Evolutionary conservation across 2,888 invertebrate species (phyloP).

Genomic region (Aquatica leii): DNA sequence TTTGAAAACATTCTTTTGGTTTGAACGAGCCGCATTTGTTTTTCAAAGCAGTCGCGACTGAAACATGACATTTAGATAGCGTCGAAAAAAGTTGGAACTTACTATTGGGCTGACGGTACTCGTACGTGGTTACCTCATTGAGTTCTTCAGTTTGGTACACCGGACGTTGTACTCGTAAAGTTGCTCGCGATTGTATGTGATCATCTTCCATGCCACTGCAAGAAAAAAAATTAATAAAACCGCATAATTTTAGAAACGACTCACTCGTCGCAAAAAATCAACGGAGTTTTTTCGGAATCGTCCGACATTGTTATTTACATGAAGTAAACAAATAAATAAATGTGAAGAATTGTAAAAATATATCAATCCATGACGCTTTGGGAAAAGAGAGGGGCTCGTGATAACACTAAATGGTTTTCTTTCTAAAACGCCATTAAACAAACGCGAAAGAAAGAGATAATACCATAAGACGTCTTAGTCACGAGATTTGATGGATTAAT

Average conservation of each 20-base stretch:
- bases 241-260: background rate
- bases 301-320: background rate
- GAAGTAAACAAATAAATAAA: background rate
- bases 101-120: conserved; percentile 62
- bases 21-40: background rate
- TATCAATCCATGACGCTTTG: too few species aligned
- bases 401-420: too few species aligned
- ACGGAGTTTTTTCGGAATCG: background rate
- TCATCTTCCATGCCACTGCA: conserved; percentile 50
- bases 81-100: conserved; percentile 46
- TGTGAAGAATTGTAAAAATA: too few species aligned
- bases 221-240: background rate
- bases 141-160: conserved; percentile 74
- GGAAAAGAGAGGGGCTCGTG: too few species aligned
- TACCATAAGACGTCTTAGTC: too few species aligned
- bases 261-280: background rate
- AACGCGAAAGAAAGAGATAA: too few species aligned
- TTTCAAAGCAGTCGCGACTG: background rate
- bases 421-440: too few species aligned
- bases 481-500: too few species aligned
- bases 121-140: conserved; percentile 70
- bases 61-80: background rate
- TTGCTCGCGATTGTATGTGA: conserved; percentile 27
- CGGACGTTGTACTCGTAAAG: conserved; percentile 65
- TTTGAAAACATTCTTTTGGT: conserved; percentile 26